Evolutionary conservation across 2,888 invertebrate species (phyloP), one percentile per base, ranked within the genome.

Genomic region (Rugalucina vietnamica): DNA sequence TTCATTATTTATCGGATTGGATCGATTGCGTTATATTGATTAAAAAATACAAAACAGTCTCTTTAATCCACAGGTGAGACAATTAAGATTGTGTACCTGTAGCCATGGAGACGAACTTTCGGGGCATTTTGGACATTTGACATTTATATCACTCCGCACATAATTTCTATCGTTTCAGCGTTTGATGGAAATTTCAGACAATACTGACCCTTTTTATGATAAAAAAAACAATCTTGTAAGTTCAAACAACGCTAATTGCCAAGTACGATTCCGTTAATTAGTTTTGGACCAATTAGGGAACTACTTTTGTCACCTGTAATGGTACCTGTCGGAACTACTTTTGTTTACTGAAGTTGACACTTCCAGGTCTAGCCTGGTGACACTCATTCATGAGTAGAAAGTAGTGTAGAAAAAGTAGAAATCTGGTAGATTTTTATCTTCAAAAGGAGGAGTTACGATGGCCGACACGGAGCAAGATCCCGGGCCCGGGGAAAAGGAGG

Each of bases 401-500:
- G 65, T 65, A 65, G 65, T 65, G 4, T 65, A 65, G 39, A 29
- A 24, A 18, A 39, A 34, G 69, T 69, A 69, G 69, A 69, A 36
- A 43, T 21, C n/a, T 24, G 72, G 72, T 72, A 72, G 43, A 72
- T 36, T 60, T n/a, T 72, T 36, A 24, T 70, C 70, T 3, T 36
- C 3, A 34, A 27, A 37, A 50, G 43, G 74, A 29, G 39, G 72
- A 81, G 71, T 76, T 36, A 84, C 43, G 74, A 91, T 92, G 90
- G 91, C 91, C 75, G 89, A 90, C 70, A 89, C 86, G n/a, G 89
- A 91, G 72, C 82, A 78, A 72, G 92, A 92, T 57, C 91, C 85
- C 10, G 91, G 82, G 34, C 91, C 91, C 0, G 91, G 93, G 57
- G 93, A 93, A 70, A 94, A 94, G 86, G 94, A 94, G 88, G 89